A percentile compares a stretch with the other conserved stretches of the same genome.
phyloP scores from a whole-genome alignment of 2,113 vertebrate genomes.

The Protobothrops mucrosquamatus region DNA sequence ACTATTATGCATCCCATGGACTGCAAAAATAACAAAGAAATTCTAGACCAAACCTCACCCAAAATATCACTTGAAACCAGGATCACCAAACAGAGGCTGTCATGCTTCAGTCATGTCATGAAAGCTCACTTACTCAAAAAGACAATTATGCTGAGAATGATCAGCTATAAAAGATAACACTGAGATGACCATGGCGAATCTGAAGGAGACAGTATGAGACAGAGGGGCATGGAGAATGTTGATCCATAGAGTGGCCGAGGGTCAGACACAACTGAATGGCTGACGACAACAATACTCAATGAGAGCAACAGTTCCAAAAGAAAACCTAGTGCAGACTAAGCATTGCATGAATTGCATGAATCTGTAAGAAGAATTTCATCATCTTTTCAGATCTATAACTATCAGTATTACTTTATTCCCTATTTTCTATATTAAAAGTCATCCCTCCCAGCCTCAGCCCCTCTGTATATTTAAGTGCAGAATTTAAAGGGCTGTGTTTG shows the following conservation, averaged over 20 bases:
- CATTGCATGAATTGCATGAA: neutral
- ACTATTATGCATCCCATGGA: neutral
- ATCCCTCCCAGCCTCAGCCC: too few relatives aligned
- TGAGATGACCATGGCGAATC: neutral
- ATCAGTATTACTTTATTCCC: neutral
- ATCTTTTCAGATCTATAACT: neutral
- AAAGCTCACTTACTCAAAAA: neutral
- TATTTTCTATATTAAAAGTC: too few relatives aligned
- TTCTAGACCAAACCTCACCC: neutral
- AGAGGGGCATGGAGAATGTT: neutral
- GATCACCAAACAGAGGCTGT: neutral
- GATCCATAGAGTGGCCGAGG: neutral
- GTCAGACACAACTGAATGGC: neutral
- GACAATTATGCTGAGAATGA: neutral
- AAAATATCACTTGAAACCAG: neutral
- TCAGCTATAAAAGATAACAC: neutral
- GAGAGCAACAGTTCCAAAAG: neutral
- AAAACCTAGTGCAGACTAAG: neutral
- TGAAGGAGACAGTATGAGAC: neutral
- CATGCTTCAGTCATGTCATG: neutral
- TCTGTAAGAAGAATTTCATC: neutral
- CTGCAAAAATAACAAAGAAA: neutral
- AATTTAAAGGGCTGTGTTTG: neutral
- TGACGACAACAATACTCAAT: neutral
- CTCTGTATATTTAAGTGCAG: neutral